Evolutionary conservation across 2,888 invertebrate genomes (phyloP), one percentile per base, ranked within the genome.

Genomic region (Stramonita haemastoma): DNA sequence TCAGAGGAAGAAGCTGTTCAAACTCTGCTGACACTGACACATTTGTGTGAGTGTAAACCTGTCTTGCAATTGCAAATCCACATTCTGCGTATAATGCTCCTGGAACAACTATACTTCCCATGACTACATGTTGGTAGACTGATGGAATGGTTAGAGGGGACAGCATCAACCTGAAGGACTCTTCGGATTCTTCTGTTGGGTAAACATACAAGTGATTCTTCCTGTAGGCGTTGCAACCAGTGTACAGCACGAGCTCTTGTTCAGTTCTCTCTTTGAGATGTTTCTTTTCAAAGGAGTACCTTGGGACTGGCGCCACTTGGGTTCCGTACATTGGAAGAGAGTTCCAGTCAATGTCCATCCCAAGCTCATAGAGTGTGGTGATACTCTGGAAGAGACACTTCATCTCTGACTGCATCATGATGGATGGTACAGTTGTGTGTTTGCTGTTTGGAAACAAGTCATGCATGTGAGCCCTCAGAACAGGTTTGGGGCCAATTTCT

Each of bases 401-500:
- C 60, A 36, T 87, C 87, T 92, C 92, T 0, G 88, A 83, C 19
- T 90, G 89, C 66, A 90, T 91, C 26, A 79, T 86, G 91, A 93
- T 89, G 22, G 91, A 91, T 13, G 89, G 84, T 11, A 93, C 86
- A 81, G 87, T 32, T 29, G 66, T 56, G 5, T 87, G 87, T 5
- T 91, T 90, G 11, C 88, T 89, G 5, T 85, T 85, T 11, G 90
- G 89, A 56, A 92, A 91, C 19, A 93, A 91, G 32, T 93, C 91
- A 22, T 56, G 77, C 13, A 93, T 34, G 84, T 93, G 92, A 13
- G 92, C 90, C 19, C 90, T 56, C n/a, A 94, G 86, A 46, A 93
- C 93, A n/a, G 94, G 94, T 73, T 90, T 92, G 26, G 94, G 94
- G 17, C 94, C 94, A 57, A 95, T 92, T 90, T 95, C 94, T 11